These are phyloP conservation scores for Cichladusa arquata DNA, from an alignment of 2,113 vertebrate species.

Conservation along the genomic window DNA sequence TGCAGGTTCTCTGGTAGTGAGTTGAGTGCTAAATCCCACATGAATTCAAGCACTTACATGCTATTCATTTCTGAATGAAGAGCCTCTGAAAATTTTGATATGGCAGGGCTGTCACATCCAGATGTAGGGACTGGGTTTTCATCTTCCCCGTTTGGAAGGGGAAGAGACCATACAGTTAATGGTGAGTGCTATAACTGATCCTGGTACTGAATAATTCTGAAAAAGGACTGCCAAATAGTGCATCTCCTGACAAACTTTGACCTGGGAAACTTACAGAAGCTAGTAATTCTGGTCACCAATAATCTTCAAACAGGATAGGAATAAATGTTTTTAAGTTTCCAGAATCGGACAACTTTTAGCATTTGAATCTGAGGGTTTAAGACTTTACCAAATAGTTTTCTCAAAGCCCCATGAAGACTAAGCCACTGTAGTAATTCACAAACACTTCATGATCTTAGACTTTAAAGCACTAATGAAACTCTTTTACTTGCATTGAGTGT, in stretches of 20 bases:
- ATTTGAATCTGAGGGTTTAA: background rate
- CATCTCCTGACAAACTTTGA: background rate
- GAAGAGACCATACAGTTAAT: background rate
- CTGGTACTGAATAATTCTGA: background rate
- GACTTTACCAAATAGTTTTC: background rate
- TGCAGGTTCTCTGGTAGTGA: background rate
- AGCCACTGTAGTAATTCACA: background rate
- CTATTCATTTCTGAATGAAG: background rate
- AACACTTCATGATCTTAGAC: background rate
- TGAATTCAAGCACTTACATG: background rate
- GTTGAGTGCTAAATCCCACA: background rate
- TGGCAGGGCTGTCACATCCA: background rate
- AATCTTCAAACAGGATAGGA: background rate
- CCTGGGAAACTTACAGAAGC: background rate
- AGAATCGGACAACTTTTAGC: background rate
- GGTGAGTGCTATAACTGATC: background rate
- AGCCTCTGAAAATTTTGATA: background rate
- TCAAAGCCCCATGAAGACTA: background rate
- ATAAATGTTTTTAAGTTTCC: background rate
- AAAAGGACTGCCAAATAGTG: background rate
- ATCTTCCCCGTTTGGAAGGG: background rate
- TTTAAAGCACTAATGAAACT: background rate
- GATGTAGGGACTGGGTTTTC: background rate
- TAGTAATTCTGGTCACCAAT: background rate
- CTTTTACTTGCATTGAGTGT: background rate